Base-by-base conservation (phyloP, 1,140 invertebrate species). In the Anastrepha ludens region DNA sequence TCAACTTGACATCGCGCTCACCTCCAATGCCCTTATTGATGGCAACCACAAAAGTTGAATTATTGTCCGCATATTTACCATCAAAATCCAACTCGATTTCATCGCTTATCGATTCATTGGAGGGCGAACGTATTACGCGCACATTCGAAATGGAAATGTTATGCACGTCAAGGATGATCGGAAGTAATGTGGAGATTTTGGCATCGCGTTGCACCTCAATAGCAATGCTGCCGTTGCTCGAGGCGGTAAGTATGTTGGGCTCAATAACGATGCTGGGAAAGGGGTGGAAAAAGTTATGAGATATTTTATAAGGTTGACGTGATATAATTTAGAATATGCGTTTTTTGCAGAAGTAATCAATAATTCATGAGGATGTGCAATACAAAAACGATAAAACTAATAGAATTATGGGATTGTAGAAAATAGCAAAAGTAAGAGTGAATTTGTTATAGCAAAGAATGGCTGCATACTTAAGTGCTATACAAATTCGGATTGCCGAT, bases 101-200 rank as follows among this genome's bases (percentile, higher is more conserved):
- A 47, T 92, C 91, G 44, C 60, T 60, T 86, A 11, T 50, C 1
- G 11, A 87, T 50, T 1, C 88, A 62, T 86, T 87, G 41, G 11
- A 15, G 8, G 86, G 17, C 9, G 62, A 74, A 6, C 91, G 88
- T 29, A 93, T 89, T 3, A 93, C 90, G 3, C 91, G 89, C 29
- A 91, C 92, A 90, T 93, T 91, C 20, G 90, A 88, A 47, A 93
- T 92, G 87, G 89, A 92, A 15, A 93, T 90, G 58, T 93, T 92
- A 50, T 92, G 87, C 9, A 93, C 91, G 78, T 93, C 93, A 39
- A 93, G 88, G 3, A 93, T 90, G 86, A 93, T 93, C 64, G 92
- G 92, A 67, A 92, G 89, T 88, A 91, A 90, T 65, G 87, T 89
- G 65, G 85, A 88, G 59, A 91, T 89, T 60, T 91, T 91, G 74